phyloP scores from a whole-genome alignment of 2,888 invertebrate genomes.

The Rotaria sp. region DNA sequence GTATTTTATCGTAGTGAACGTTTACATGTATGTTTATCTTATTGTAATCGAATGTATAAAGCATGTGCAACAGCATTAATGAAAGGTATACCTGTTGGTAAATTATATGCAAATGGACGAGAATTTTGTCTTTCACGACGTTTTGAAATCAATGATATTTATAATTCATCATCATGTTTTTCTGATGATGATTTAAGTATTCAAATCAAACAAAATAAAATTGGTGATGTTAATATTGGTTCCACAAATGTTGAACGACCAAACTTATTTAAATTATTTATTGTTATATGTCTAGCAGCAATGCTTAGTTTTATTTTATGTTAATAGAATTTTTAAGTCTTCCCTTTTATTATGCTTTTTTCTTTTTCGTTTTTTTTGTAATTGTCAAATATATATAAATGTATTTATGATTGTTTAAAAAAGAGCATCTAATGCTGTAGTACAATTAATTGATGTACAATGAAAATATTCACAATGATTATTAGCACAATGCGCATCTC shows the following conservation, averaged over 20 bases:
- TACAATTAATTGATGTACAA: not conserved
- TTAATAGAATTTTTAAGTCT: not conserved
- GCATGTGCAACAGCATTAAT: slow-evolving; percentile 53
- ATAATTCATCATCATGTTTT: not conserved
- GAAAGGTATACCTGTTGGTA: slow-evolving; percentile 50
- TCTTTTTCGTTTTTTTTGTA: too few species aligned
- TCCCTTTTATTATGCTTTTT: too few species aligned
- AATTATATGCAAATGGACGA: slow-evolving; percentile 49
- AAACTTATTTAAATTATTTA: not conserved
- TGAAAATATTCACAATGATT: not conserved
- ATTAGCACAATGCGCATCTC: not conserved
- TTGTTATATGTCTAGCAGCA: not conserved
- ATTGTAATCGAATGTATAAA: slow-evolving; percentile 52
- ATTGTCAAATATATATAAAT: too few species aligned
- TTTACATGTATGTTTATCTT: slow-evolving; percentile 52
- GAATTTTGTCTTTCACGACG: slow-evolving; percentile 52
- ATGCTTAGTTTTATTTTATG: not conserved
- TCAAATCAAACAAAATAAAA: too few species aligned
- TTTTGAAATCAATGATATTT: slow-evolving; percentile 44
- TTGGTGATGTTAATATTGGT: not conserved
- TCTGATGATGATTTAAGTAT: not conserved
- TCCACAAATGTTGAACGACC: not conserved
- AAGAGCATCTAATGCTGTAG: not conserved
- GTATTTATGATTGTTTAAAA: too few species aligned
- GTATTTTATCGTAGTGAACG: slow-evolving; percentile 48